Evolutionary conservation across 2,888 invertebrate genomes (phyloP).

Genomic region (Papilio elwesi): DNA sequence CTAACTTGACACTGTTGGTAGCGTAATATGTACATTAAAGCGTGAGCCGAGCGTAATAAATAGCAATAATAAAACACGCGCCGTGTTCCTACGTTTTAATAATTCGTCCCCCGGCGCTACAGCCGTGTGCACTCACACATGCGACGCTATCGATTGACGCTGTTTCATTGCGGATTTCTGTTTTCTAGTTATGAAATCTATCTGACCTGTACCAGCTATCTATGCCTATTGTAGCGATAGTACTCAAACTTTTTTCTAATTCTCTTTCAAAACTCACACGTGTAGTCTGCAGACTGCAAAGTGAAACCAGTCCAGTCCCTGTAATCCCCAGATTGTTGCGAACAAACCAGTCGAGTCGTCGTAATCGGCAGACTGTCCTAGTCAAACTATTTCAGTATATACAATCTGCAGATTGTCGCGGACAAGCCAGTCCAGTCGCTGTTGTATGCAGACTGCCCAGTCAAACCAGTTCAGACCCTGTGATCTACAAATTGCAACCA

Average conservation of each 20-base stretch:
- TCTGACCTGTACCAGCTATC: background rate
- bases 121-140: background rate
- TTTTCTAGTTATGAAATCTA: background rate
- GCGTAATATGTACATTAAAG: background rate
- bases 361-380: no score
- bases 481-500: background rate
- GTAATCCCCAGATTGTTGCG: no score
- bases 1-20: background rate
- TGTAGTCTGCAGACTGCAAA: no score
- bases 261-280: no score
- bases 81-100: conserved; percentile 1
- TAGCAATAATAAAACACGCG: background rate
- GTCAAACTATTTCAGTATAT: no score
- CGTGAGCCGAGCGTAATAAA: background rate
- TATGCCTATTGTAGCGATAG: background rate
- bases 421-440: no score
- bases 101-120: background rate
- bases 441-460: no score
- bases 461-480: no score
- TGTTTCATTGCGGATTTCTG: conserved; percentile 1
- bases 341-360: no score
- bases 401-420: no score
- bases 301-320: no score
- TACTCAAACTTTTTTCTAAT: background rate
- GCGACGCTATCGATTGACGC: background rate